These are phyloP conservation scores for Tangachromis dhanisi DNA, from an alignment of 2,113 vertebrate genomes.

Conservation along the genomic window DNA sequence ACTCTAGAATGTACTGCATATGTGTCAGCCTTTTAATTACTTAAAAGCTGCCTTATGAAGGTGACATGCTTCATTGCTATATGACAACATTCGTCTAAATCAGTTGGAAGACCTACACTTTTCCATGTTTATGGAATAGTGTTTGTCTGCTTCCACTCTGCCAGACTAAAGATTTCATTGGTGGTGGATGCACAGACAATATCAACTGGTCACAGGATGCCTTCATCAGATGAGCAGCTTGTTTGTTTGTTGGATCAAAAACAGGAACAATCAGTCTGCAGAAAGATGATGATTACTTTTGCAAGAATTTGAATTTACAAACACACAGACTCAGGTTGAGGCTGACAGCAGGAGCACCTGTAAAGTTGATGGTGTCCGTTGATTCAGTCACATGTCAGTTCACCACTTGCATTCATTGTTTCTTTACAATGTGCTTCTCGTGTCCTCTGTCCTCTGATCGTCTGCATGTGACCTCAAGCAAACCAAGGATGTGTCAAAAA, in stretches of 20 bases:
- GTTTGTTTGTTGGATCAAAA: not conserved
- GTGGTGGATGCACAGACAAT: not conserved
- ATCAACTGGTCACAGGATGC: not conserved
- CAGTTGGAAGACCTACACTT: not conserved
- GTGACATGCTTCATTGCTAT: not conserved
- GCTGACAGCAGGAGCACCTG: not conserved
- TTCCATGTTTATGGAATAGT: not conserved
- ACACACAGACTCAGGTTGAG: not conserved
- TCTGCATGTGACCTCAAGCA: not conserved
- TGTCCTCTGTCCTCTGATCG: not conserved
- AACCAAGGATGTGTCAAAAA: not conserved
- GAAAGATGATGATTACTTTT: not conserved
- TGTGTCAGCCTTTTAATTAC: not conserved
- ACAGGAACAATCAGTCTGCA: not conserved
- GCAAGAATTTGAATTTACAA: not conserved
- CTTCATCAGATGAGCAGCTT: not conserved
- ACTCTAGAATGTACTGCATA: not conserved
- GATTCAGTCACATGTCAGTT: not conserved
- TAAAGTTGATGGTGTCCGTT: not conserved
- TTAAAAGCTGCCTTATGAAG: not conserved
- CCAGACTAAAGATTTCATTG: not conserved
- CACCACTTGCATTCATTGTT: not conserved
- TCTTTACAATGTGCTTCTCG: not conserved
- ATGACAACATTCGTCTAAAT: not conserved
- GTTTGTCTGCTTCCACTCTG: not conserved